Percentiles rank a stretch among this genome's conserved stretches.
Evolutionary conservation across 2,113 vertebrate genomes (phyloP).

Genomic region (Mustela nigripes): DNA sequence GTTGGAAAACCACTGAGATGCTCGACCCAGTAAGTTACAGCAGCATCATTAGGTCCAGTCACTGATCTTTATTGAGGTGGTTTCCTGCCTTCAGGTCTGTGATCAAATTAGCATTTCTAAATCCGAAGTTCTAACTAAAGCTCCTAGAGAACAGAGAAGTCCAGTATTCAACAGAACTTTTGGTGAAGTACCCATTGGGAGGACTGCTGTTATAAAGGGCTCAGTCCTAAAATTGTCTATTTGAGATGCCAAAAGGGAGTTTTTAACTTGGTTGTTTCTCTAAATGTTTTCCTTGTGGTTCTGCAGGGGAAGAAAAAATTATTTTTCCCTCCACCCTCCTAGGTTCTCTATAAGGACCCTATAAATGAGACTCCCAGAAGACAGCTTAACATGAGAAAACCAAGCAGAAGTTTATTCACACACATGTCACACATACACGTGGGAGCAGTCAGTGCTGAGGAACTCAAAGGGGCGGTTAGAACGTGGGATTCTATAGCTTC

Average conservation of each 20-base stretch:
- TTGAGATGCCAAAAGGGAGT: neutral
- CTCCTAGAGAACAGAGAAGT: neutral
- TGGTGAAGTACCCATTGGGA: neutral
- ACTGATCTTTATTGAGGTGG: neutral
- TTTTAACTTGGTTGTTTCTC: neutral
- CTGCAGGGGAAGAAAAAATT: neutral
- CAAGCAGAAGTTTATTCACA: neutral
- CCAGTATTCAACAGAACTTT: neutral
- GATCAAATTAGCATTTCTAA: neutral
- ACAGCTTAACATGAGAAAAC: neutral
- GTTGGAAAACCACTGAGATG: neutral
- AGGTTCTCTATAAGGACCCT: neutral
- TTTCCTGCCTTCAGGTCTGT: neutral
- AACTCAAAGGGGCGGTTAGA: neutral
- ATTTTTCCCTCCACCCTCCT: neutral
- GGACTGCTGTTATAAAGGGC: neutral
- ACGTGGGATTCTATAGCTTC: neutral
- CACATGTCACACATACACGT: too few species aligned
- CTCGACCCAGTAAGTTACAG: neutral
- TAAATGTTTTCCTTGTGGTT: neutral
- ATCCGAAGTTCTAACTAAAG: neutral
- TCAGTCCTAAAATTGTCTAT: neutral
- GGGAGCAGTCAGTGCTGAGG: neutral
- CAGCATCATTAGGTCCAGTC: neutral
- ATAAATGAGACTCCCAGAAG: neutral